phyloP scores from a whole-genome alignment of 1,140 invertebrate genomes.

The Drosophila murphyi region DNA sequence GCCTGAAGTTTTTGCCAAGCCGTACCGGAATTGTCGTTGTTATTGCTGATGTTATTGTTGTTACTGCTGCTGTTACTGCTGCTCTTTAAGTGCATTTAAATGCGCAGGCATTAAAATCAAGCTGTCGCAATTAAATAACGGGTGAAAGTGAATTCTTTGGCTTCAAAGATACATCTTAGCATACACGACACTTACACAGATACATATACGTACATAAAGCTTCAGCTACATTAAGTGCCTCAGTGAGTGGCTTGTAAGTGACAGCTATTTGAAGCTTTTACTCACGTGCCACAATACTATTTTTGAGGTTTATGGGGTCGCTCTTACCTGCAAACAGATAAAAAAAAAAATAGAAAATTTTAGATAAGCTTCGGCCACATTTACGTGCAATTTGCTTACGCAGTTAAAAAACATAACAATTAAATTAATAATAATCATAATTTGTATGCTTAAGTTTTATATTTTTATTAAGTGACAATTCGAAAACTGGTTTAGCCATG shows the following conservation, averaged over 20 bases:
- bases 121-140: slow-evolving; percentile 72
- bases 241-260: slow-evolving; percentile 13
- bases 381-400: slow-evolving; percentile 60
- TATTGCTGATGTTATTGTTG: background rate
- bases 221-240: slow-evolving; percentile 29
- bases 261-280: slow-evolving; percentile 59
- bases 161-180: slow-evolving; percentile 60
- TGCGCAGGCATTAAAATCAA: slow-evolving; percentile 69
- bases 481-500: slow-evolving; percentile 51
- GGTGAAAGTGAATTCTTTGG: slow-evolving; percentile 70
- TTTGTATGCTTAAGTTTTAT: slow-evolving; percentile 55
- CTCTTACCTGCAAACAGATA: slow-evolving; percentile 61
- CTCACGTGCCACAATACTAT: slow-evolving; percentile 74
- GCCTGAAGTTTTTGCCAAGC: slow-evolving; percentile 42
- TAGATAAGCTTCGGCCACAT: slow-evolving; percentile 65
- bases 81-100: slow-evolving; percentile 66
- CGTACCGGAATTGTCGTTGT: slow-evolving; percentile 27
- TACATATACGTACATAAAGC: background rate
- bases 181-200: slow-evolving; percentile 14
- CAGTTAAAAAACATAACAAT: slow-evolving; percentile 23
- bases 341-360: slow-evolving; percentile 56
- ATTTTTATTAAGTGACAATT: slow-evolving; percentile 71
- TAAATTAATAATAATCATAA: slow-evolving; percentile 62
- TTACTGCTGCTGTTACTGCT: slow-evolving; percentile 7
- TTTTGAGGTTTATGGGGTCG: slow-evolving; percentile 65